phyloP scores from a whole-genome alignment of 2,888 invertebrate genomes.

The Xestia sexstrigata region DNA sequence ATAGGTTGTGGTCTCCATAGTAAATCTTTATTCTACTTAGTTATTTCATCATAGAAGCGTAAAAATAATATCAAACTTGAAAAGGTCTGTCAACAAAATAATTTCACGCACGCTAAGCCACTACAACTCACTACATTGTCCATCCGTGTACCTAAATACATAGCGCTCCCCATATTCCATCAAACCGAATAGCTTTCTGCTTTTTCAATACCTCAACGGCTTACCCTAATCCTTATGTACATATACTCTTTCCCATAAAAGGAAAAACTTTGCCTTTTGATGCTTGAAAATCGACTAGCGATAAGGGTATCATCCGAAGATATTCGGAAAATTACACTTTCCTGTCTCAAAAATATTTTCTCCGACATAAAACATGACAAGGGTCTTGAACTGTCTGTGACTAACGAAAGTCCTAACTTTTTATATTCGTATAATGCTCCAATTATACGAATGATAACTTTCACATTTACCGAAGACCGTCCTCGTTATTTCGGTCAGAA shows the following conservation, averaged over 20 bases:
- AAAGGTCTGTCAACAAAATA: slow-evolving; percentile 7
- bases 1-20: not conserved
- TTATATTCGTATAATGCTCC: slow-evolving; percentile 58
- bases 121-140: not conserved
- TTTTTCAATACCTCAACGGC: slow-evolving; percentile 50
- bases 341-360: slow-evolving; percentile 40
- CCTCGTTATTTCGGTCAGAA: slow-evolving; percentile 72
- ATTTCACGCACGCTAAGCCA: slow-evolving; percentile 28
- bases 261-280: slow-evolving; percentile 49
- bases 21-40: not conserved
- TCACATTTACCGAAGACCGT: slow-evolving; percentile 65
- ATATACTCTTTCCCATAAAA: slow-evolving; percentile 24
- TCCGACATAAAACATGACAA: slow-evolving; percentile 58
- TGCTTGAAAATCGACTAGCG: slow-evolving; percentile 38
- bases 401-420: slow-evolving; percentile 51
- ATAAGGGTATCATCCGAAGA: slow-evolving; percentile 34
- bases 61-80: not conserved
- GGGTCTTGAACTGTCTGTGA: slow-evolving; percentile 54
- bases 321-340: slow-evolving; percentile 48
- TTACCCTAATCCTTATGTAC: slow-evolving; percentile 48
- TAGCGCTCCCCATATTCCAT: slow-evolving; percentile 3
- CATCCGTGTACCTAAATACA: slow-evolving; percentile 10
- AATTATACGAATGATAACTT: slow-evolving; percentile 63
- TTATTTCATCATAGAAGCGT: not conserved
- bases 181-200: slow-evolving; percentile 34